Evolutionary conservation across 1,140 invertebrate species (phyloP), one percentile per base, ranked within the genome.

Genomic region (Sycophila sp.): DNA sequence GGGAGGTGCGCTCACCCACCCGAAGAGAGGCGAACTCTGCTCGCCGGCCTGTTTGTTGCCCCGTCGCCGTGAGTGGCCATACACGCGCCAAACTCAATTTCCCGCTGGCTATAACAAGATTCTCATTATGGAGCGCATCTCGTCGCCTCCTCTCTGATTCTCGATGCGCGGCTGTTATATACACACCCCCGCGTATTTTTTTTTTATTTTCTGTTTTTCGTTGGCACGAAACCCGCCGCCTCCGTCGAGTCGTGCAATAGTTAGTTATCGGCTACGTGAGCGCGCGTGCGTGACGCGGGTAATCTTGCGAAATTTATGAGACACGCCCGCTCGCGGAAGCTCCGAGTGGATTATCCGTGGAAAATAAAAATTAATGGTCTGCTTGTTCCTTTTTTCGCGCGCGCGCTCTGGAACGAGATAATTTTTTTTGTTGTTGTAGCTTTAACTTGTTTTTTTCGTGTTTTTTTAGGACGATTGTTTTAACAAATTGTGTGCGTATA

Each of bases 61-160:
- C 11, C 24, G 36, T 38, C n/a, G 38, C 10, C n/a, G 62, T n/a
- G 19, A 32, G 40, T 15, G 58, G 17, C 19, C 40, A 62, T 22
- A 32, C 28, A 34, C 47, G 30, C 22, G 36, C 38, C 8, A 70
- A 70, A 70, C 69, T 64, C 69, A 70, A 70, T 70, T 70, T 70
- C 26, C 36, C 69, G 10, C 28, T 11, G 58, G 40, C 51, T 70
- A 64, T 70, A 70, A 70, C 69, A 64, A 58, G 69, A 70, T 64
- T 70, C 60, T 64, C 69, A 70, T 70, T 70, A 70, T 70, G 59
- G n/a, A n/a, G n/a, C n/a, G n/a, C n/a, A n/a, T n/a, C n/a, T n/a
- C n/a, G n/a, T n/a, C n/a, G n/a, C n/a, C n/a, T n/a, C n/a, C n/a
- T n/a, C n/a, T n/a, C n/a, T n/a, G n/a, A 22, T 30, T 40, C n/a